A percentile compares a stretch with the other conserved stretches of the same genome.
Evolutionary conservation across 2,888 invertebrate genomes (phyloP).

Genomic region (Ennomos erosarius): DNA sequence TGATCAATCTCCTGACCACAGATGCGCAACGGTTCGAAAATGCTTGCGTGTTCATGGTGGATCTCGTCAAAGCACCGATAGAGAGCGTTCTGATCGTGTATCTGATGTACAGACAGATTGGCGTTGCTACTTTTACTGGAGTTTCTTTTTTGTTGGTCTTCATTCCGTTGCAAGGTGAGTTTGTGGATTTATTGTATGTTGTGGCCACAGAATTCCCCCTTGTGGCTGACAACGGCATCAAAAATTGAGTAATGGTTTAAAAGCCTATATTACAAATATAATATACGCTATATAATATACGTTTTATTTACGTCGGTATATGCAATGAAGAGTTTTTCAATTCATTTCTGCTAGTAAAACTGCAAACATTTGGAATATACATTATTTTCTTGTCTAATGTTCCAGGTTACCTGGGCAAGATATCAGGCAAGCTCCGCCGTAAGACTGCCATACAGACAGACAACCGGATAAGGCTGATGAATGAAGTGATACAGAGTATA

Average conservation of each 20-base stretch:
- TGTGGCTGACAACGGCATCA: too few species aligned
- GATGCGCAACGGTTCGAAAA: constrained; percentile 95
- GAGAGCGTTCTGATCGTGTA: constrained; percentile 91
- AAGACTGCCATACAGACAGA: constrained; percentile 93
- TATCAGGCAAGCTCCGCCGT: constrained; percentile 87
- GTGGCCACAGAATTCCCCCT: too few species aligned
- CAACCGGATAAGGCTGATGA: constrained; percentile 94
- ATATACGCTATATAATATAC: too few species aligned
- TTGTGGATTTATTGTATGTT: too few species aligned
- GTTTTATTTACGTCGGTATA: too few species aligned
- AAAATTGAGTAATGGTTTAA: too few species aligned
- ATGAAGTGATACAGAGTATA: constrained; percentile 93
- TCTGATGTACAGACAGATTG: constrained; percentile 88
- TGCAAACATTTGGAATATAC: too few species aligned
- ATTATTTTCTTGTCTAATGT: too few species aligned
- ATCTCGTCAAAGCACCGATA: constrained; percentile 92
- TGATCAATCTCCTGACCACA: constrained; percentile 93
- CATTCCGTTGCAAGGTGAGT: constrained; percentile 86
- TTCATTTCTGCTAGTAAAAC: too few species aligned
- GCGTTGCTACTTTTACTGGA: constrained; percentile 85
- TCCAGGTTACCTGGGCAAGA: constrained; percentile 88
- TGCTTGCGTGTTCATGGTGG: constrained; percentile 92
- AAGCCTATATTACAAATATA: too few species aligned
- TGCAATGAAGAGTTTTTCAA: too few species aligned
- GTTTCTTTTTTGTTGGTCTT: constrained; percentile 85